These are phyloP conservation scores for Epinotia bilunana DNA, from an alignment of 2,888 invertebrate genomes.

Conservation along the genomic window DNA sequence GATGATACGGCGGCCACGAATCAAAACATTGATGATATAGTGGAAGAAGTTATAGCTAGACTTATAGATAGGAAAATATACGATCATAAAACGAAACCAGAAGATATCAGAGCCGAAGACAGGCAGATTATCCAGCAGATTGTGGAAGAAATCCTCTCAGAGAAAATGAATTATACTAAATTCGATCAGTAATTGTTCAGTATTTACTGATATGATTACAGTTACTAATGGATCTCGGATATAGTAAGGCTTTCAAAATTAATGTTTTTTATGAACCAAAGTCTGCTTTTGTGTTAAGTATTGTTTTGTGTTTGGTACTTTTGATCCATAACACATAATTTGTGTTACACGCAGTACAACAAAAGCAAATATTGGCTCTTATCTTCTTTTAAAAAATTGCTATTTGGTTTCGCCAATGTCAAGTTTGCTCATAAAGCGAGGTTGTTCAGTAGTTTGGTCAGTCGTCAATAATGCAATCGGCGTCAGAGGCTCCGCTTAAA, in stretches of 20 bases:
- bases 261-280: no score
- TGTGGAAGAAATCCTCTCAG: conserved; percentile 77
- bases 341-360: no score
- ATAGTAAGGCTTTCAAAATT: not conserved
- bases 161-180: conserved; percentile 73
- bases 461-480: no score
- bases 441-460: no score
- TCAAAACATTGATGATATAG: conserved; percentile 75
- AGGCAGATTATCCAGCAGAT: conserved; percentile 77
- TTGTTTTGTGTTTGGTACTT: no score
- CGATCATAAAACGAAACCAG: conserved; percentile 80
- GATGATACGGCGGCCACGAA: conserved; percentile 57
- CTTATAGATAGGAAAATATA: conserved; percentile 82
- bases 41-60: conserved; percentile 78
- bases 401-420: no score
- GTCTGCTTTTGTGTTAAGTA: no score
- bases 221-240: conserved; percentile 43
- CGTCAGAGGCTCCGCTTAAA: no score
- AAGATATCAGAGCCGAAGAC: conserved; percentile 77
- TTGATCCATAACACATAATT: no score
- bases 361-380: no score
- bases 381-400: no score
- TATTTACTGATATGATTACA: conserved; percentile 11
- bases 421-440: no score
- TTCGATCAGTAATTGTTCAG: conserved; percentile 47